Evolutionary conservation across 1,140 invertebrate species (phyloP), one percentile per base, ranked within the genome.

Genomic region (Brachionus manjavacas): DNA sequence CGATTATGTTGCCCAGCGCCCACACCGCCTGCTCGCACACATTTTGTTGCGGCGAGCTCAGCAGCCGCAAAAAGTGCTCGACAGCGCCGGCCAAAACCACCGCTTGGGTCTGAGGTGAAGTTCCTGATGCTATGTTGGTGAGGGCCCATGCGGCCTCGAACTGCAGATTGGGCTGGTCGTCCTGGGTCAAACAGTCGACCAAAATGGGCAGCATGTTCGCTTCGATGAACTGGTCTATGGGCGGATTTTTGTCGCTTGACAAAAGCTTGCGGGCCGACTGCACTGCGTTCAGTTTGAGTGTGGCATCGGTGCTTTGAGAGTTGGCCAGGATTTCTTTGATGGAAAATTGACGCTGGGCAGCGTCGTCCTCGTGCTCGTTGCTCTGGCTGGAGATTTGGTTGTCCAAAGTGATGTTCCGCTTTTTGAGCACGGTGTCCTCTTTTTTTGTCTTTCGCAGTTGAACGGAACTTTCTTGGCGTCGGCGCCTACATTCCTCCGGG

Each of bases 91-190:
- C 89, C 86, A 87, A n/a, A 25, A 28, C 83, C 39, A 85, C 55
- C 64, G 84, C 28, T 28, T 68, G 78, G 31, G 85, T 99, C 91
- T 99, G 97, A 86, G 92, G 91, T 0, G 96, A 96, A 64, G 95
- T 98, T 74, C 97, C 97, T 12, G 95, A 97, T 3, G 97, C 97
- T 87, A 99, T 99, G 88, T 99, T 99, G 85, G 97, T 99, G 84
- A 99, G 91, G 68, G 97, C 97, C 97, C 97, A 99, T 14, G 97
- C 96, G 85, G 97, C 96, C 91, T 99, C 97, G 90, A 99, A 99
- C 90, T 99, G 97, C 85, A 99, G 90, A 79, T 93, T 93, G 60
- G 96, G 94, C 89, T 95, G 96, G 74, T 96, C 93, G 86, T 94
- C 92, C 86, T 93, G 91, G 86, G 94, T 92, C 55, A 99, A 91